A percentile compares a stretch with the other conserved stretches of the same genome.
Evolutionary conservation across 53 echinoderm and acorn worm genomes (phyloP).

Genomic region (Arbacia lixula): DNA sequence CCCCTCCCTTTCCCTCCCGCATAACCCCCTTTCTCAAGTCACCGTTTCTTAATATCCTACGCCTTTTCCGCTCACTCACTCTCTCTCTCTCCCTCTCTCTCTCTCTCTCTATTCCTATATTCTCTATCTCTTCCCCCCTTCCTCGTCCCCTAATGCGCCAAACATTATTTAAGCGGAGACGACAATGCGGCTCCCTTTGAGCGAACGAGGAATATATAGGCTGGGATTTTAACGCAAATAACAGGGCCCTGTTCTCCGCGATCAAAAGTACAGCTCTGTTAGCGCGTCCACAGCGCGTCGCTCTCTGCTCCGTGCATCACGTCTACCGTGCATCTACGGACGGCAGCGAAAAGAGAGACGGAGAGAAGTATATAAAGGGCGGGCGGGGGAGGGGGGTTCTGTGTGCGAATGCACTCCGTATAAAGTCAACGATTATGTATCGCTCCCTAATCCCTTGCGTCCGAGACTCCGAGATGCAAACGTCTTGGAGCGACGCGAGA

Average conservation of each 20-base stretch:
- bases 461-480: too few relatives aligned
- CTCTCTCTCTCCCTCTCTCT: neutral
- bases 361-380: too few relatives aligned
- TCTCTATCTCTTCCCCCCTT: neutral
- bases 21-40: neutral
- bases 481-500: too few relatives aligned
- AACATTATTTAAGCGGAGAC: conserved; percentile 40
- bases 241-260: conserved; percentile 20
- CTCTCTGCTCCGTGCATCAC: too few relatives aligned
- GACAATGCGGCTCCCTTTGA: conserved; percentile 40
- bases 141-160: conserved; percentile 9
- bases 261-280: conserved; percentile 37
- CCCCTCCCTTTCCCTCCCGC: neutral
- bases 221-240: conserved; percentile 41
- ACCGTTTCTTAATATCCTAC: neutral
- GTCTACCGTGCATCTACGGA: too few relatives aligned
- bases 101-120: neutral
- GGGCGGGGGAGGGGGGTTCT: too few relatives aligned
- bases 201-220: conserved; percentile 8
- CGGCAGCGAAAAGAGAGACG: too few relatives aligned
- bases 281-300: too few relatives aligned
- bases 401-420: too few relatives aligned
- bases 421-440: too few relatives aligned
- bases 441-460: too few relatives aligned
- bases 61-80: neutral